Conservation (phyloP, 2,113 vertebrate species). For the Charina bottae region DNA sequence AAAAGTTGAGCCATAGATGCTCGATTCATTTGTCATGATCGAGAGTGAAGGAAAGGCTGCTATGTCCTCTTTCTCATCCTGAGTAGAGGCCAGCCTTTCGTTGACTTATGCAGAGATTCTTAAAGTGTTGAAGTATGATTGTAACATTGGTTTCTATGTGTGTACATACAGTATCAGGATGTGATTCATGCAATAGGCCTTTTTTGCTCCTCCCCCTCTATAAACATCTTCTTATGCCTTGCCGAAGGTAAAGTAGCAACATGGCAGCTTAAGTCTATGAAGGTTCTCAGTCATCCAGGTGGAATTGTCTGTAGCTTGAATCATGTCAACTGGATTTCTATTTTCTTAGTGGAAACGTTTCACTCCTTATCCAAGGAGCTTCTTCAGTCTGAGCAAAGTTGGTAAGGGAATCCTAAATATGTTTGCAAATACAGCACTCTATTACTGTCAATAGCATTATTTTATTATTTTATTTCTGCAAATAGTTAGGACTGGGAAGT, state of each 20-base stretch:
- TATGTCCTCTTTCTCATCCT: background rate
- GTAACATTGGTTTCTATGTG: background rate
- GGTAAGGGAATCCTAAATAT: too few species aligned
- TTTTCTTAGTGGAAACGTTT: too few species aligned
- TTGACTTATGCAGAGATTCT: background rate
- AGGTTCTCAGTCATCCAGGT: too few species aligned
- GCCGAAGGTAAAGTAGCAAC: background rate
- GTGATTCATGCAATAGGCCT: too few species aligned
- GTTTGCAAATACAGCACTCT: background rate
- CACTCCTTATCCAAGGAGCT: too few species aligned
- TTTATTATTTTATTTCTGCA: background rate
- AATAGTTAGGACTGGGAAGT: background rate
- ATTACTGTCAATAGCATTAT: background rate
- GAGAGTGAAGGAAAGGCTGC: background rate
- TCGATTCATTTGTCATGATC: background rate
- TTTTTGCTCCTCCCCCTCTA: background rate
- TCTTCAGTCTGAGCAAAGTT: too few species aligned
- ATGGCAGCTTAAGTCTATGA: too few species aligned
- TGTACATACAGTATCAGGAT: too few species aligned
- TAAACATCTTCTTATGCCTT: background rate
- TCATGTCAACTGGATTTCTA: too few species aligned
- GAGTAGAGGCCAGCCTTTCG: background rate
- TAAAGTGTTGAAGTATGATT: background rate
- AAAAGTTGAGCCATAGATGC: conserved; percentile 15
- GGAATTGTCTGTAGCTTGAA: too few species aligned